Percentiles rank a stretch among this genome's conserved stretches.
These are phyloP conservation scores for Hippocampus kuda DNA, from an alignment of 2,797 vertebrate genomes.

Conservation along the genomic window DNA sequence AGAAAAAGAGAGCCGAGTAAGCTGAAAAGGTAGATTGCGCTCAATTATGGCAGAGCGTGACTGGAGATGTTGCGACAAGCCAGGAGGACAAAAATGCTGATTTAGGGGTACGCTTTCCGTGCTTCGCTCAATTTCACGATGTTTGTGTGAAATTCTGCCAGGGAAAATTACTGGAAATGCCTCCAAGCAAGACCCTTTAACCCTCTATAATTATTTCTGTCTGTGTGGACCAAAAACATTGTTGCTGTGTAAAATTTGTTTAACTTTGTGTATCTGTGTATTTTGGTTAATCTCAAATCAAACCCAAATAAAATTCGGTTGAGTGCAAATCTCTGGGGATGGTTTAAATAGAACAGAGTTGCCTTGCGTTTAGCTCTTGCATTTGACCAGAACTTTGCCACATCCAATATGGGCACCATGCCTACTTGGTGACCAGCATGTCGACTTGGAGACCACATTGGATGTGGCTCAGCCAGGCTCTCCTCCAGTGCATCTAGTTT, in stretches of 20 bases:
- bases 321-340: neutral
- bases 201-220: neutral
- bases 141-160: slow-evolving; percentile 32
- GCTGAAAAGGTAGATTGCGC: slow-evolving; percentile 19
- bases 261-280: neutral
- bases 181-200: slow-evolving; percentile 1
- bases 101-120: slow-evolving; percentile 15
- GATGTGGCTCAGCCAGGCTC: too few relatives aligned
- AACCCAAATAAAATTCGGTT: neutral
- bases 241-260: neutral
- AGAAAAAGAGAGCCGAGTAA: slow-evolving; percentile 21
- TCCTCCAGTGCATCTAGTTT: too few relatives aligned
- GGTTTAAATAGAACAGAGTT: too few relatives aligned
- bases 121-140: slow-evolving; percentile 12
- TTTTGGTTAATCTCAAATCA: neutral
- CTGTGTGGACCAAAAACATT: neutral
- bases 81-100: slow-evolving; percentile 24
- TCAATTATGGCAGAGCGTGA: slow-evolving; percentile 37
- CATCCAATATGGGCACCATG: too few relatives aligned
- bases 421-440: too few relatives aligned
- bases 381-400: too few relatives aligned
- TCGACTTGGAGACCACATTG: too few relatives aligned
- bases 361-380: too few relatives aligned
- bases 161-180: slow-evolving; percentile 1
- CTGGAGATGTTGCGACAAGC: slow-evolving; percentile 35